Conservation (phyloP, 2,797 vertebrate species). For the Kryptopterus vitreolus region DNA sequence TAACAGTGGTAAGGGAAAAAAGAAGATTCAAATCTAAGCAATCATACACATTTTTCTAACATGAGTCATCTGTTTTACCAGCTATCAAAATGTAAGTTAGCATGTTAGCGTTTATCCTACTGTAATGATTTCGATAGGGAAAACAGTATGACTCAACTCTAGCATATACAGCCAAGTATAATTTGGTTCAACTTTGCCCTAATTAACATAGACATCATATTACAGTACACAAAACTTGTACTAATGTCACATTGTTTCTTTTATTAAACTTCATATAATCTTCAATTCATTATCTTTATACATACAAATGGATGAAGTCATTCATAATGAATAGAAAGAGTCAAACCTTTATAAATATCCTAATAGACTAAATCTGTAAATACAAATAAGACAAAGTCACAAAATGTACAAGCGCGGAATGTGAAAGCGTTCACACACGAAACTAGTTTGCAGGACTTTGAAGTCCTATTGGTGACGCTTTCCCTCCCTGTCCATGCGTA, state of each 20-base stretch:
- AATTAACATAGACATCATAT: too few species aligned
- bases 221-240: background rate
- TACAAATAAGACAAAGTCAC: background rate
- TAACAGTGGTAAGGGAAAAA: background rate
- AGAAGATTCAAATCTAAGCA: background rate
- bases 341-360: background rate
- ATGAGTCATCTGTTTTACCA: background rate
- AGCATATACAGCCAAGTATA: too few species aligned
- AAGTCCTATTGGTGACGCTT: conserved; percentile 18
- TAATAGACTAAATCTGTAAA: background rate
- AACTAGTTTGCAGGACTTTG: conserved; percentile 1
- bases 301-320: background rate
- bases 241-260: background rate
- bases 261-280: background rate
- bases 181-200: too few species aligned
- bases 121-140: too few species aligned
- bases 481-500: conserved; percentile 37
- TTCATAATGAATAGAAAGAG: background rate
- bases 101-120: background rate
- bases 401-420: conserved; percentile 14
- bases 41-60: background rate
- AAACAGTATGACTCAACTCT: background rate
- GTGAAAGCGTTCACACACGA: conserved; percentile 20
- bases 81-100: too few species aligned
- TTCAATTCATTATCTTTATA: too few species aligned